Conservation (phyloP, 2,888 invertebrate genomes). For the Scaptomyza caliginosa region DNA sequence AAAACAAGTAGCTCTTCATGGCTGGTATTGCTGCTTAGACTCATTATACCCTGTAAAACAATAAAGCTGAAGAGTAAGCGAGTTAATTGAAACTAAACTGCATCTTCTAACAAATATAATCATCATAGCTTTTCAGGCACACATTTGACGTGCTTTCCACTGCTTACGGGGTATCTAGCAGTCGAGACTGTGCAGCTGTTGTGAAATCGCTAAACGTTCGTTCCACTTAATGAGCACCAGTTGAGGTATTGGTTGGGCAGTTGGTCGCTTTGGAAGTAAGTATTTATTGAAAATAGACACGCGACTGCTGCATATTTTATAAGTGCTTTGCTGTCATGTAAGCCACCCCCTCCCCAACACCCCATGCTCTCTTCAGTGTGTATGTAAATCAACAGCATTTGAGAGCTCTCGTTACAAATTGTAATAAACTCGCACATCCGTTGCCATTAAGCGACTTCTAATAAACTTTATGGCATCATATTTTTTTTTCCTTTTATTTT, state of each 20-base stretch:
- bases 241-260: conserved; percentile 23
- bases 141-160: too few species aligned
- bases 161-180: not conserved
- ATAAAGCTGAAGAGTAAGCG: too few species aligned
- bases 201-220: conserved; percentile 21
- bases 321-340: conserved; percentile 38
- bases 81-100: too few species aligned
- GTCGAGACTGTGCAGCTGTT: not conserved
- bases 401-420: conserved; percentile 73
- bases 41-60: too few species aligned
- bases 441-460: conserved; percentile 76
- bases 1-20: too few species aligned
- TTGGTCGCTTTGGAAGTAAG: conserved; percentile 45
- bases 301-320: conserved; percentile 78
- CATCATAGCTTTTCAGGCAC: too few species aligned
- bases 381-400: conserved; percentile 64
- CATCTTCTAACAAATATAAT: too few species aligned
- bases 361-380: not conserved
- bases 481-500: conserved; percentile 25
- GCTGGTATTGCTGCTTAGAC: too few species aligned
- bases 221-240: conserved; percentile 48
- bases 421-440: conserved; percentile 77
- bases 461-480: conserved; percentile 76
- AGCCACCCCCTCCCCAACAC: not conserved
- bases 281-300: conserved; percentile 76